Percentiles rank a stretch among this genome's conserved stretches.
Evolutionary conservation across 2,888 invertebrate species (phyloP).

Genomic region (Colostygia pectinataria): DNA sequence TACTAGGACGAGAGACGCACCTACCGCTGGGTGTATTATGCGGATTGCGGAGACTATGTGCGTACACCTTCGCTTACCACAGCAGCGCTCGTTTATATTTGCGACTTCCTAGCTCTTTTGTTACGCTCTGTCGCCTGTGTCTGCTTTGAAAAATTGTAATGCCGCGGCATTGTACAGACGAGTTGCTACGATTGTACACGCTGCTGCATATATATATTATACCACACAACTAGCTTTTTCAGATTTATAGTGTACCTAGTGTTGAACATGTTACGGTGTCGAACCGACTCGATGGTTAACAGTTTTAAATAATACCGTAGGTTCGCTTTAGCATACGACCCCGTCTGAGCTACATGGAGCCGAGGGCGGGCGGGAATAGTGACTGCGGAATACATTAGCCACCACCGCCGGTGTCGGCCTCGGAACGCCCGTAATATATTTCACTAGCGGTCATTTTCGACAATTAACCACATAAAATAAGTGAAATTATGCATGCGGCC

Average conservation of each 20-base stretch:
- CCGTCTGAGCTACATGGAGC: conserved; percentile 34
- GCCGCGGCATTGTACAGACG: conserved; percentile 72
- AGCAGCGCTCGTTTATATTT: conserved; percentile 78
- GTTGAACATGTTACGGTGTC: conserved; percentile 23
- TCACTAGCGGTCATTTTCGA: conserved; percentile 82
- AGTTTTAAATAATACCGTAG: conserved; percentile 20
- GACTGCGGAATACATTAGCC: conserved; percentile 77
- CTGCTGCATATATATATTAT: conserved; percentile 39
- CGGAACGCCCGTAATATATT: conserved; percentile 75
- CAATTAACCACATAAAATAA: conserved; percentile 84
- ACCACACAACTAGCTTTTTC: conserved; percentile 38
- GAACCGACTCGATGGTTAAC: conserved; percentile 11
- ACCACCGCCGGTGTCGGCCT: conserved; percentile 67
- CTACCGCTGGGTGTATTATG: conserved; percentile 31
- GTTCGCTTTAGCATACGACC: conserved; percentile 9
- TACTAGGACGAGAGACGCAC: neutral
- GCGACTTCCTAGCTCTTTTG: conserved; percentile 79
- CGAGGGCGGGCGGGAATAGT: conserved; percentile 68
- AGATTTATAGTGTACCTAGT: conserved; percentile 48
- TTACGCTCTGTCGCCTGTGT: conserved; percentile 76
- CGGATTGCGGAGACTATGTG: conserved; percentile 48
- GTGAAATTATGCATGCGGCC: conserved; percentile 83
- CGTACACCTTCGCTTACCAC: conserved; percentile 67
- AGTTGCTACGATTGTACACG: conserved; percentile 68
- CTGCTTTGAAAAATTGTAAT: conserved; percentile 81